phyloP scores from a whole-genome alignment of 2,888 invertebrate genomes.

The Drosophila antonietae region DNA sequence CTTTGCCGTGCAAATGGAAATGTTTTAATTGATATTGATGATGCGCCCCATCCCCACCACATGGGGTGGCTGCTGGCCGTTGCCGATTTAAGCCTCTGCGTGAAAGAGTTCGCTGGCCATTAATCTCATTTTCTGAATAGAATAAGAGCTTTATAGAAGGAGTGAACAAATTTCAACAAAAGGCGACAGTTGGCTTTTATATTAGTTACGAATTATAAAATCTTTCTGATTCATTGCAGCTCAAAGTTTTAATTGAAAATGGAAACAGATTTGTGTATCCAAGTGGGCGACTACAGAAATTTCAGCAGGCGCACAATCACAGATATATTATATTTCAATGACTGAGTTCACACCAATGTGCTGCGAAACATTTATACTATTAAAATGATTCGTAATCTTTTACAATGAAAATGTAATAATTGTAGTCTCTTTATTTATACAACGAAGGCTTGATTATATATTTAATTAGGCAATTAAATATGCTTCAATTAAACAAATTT shows the following conservation, averaged over 20 bases:
- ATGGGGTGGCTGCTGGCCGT: conserved; percentile 1
- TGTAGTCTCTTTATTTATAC: not conserved
- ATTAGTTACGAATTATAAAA: conserved; percentile 11
- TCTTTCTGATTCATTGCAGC: conserved; percentile 39
- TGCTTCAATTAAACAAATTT: not conserved
- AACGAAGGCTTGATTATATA: not conserved
- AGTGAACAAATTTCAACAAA: conserved; percentile 16
- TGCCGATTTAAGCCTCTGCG: not conserved
- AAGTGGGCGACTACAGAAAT: not conserved
- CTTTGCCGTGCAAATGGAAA: conserved; percentile 31
- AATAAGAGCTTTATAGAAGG: conserved; percentile 1
- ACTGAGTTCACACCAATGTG: not conserved
- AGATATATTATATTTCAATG: not conserved
- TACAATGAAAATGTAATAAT: not conserved
- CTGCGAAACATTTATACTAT: not conserved
- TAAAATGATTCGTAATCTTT: not conserved
- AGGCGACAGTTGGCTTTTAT: conserved; percentile 11
- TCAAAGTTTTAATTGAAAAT: conserved; percentile 26
- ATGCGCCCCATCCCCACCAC: conserved; percentile 5
- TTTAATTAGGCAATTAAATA: not conserved
- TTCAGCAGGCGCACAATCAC: not conserved
- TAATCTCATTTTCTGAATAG: conserved; percentile 22
- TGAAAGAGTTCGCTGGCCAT: conserved; percentile 15
- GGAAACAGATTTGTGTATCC: conserved; percentile 32
- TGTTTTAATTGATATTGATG: conserved; percentile 75